A percentile compares a stretch with the other conserved stretches of the same genome.
phyloP scores from a whole-genome alignment of 2,797 vertebrate genomes.

The Hybognathus amarus region DNA sequence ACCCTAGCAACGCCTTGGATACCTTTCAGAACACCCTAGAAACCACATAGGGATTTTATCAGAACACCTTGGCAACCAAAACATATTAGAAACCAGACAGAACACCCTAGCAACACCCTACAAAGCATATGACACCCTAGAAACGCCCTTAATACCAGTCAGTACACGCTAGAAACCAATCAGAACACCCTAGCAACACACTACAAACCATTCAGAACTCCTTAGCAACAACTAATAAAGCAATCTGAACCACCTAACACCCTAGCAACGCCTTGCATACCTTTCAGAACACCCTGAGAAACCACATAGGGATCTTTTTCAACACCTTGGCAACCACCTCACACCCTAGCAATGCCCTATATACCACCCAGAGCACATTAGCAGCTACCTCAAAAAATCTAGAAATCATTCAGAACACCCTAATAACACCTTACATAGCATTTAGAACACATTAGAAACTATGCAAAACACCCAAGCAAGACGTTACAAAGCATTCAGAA shows the following conservation, averaged over 20 bases:
- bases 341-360: fast-evolving
- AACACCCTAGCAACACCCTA: not conserved
- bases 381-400: not conserved
- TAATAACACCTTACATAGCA: not conserved
- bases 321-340: not conserved
- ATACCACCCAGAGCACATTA: not conserved
- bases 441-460: not conserved
- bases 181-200: not conserved
- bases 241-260: not conserved
- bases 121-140: not conserved
- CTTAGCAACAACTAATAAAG: not conserved
- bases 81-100: not conserved
- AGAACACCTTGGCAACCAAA: too few species aligned
- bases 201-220: not conserved
- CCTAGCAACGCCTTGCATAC: not conserved
- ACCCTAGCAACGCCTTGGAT: not conserved
- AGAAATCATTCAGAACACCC: not conserved
- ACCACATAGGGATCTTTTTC: not conserved
- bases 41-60: not conserved
- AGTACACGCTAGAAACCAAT: too few species aligned
- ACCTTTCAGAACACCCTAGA: too few species aligned
- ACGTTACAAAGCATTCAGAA: too few species aligned
- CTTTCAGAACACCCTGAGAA: too few species aligned
- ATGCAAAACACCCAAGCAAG: not conserved
- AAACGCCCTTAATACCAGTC: not conserved